Base-by-base conservation (phyloP, 2,113 vertebrate genomes). In the Machaerirhynchus nigripectus region DNA sequence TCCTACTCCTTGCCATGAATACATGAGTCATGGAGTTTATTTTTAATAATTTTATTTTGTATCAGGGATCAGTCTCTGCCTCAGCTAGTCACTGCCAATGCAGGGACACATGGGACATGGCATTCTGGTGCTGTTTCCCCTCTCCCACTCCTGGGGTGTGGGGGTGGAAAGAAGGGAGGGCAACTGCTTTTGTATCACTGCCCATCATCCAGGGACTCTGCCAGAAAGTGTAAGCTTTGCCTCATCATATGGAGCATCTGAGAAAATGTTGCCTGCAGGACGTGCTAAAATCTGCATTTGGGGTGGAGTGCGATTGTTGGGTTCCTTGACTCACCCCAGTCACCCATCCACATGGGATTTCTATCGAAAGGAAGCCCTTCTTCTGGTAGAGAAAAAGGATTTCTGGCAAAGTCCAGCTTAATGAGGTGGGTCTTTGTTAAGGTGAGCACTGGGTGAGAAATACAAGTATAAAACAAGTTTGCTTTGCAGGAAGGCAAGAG, bases 1-100 rank as follows among this genome's bases (percentile, higher is more conserved):
- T 84, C 19, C 24, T 65, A 35, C 70, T 89, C 50, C 61, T 90
- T 85, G 67, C 78, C 71, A 50, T 70, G 78, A 85, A 31, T 44
- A 50, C 33, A 8, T 91, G 95, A 97, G 50, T 95, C 84, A 95
- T 35, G 22, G 78, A 91, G 13, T 84, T 88, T 77, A 70, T 77
- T 90, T 90, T 84, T 77, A 77, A 77, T 33, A 6, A 55, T 85
- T 55, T 88, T 80, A 39, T 69, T 94, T 96, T 69, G 50, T 50
- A 9, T 33, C 19, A 85, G 50, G 46, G 57, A 61, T 89, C 53
- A 49, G 61, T 87, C 14, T 67, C 82, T 69, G 74, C 65, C 40
- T 89, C 61, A 87, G 70, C 57, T 57, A 59, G 53, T 95, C 71
- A 59, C 87, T 90, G 75, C 37, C 3, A 7, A 31, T 59, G 42